These are phyloP conservation scores for Galerucella nymphaeae DNA, from an alignment of 2,888 invertebrate genomes.

Conservation along the genomic window DNA sequence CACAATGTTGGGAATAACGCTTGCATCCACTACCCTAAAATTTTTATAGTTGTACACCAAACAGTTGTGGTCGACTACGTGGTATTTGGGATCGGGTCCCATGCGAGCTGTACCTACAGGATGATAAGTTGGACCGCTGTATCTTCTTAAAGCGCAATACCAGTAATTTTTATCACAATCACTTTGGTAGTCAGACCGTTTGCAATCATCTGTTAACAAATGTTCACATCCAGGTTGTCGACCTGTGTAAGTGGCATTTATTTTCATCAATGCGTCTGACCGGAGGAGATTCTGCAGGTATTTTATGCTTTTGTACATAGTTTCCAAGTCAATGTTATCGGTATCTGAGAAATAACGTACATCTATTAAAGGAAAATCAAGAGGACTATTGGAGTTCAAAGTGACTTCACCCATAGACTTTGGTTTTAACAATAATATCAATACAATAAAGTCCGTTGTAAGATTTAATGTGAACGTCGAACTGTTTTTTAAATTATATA, in stretches of 20 bases:
- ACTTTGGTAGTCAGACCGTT: constrained; percentile 53
- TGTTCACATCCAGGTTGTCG: constrained; percentile 42
- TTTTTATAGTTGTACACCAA: constrained; percentile 66
- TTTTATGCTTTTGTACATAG: constrained; percentile 71
- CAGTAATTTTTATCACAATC: constrained; percentile 65
- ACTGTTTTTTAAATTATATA: neutral
- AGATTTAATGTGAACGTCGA: neutral
- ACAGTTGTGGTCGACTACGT: constrained; percentile 69
- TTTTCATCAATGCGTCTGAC: constrained; percentile 71
- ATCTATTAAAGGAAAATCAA: constrained; percentile 55
- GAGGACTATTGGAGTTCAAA: constrained; percentile 52
- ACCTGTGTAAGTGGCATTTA: constrained; percentile 68
- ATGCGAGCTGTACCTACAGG: constrained; percentile 68
- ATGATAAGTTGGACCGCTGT: constrained; percentile 65
- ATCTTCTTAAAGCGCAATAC: constrained; percentile 64
- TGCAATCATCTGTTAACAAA: constrained; percentile 48
- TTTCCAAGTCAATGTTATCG: constrained; percentile 70
- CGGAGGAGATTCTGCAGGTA: constrained; percentile 46
- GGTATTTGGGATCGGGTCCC: constrained; percentile 65
- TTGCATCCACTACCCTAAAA: constrained; percentile 68
- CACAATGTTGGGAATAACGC: constrained; percentile 67
- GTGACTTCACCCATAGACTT: constrained; percentile 53
- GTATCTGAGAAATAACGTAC: constrained; percentile 50
- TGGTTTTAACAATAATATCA: constrained; percentile 50
- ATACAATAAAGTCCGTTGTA: constrained; percentile 39